Conservation (phyloP, 1,140 invertebrate genomes). For the Listronotus oregonensis region DNA sequence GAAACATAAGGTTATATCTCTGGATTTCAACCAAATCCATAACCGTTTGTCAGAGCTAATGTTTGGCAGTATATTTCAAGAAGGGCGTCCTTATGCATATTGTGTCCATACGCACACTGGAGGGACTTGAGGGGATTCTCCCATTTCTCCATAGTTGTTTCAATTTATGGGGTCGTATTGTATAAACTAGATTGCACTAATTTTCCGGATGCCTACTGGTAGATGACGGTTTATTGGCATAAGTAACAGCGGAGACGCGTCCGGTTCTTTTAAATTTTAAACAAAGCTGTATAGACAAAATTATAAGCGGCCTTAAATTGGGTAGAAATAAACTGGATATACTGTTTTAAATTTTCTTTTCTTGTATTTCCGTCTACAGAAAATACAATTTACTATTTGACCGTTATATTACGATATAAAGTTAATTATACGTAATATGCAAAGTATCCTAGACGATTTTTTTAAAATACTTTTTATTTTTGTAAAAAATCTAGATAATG, state of each 20-base stretch:
- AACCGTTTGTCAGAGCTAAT: slow-evolving; percentile 55
- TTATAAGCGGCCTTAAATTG: slow-evolving; percentile 24
- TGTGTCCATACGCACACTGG: slow-evolving; percentile 42
- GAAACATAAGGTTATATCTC: slow-evolving; percentile 52
- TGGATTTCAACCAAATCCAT: slow-evolving; percentile 57
- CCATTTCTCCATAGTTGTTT: slow-evolving; percentile 31
- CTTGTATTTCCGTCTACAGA: too few relatives aligned
- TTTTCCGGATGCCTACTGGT: slow-evolving; percentile 33
- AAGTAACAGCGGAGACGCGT: slow-evolving; percentile 9
- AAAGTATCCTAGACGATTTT: too few relatives aligned
- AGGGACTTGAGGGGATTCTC: slow-evolving; percentile 28
- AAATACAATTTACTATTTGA: too few relatives aligned
- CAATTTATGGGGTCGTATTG: slow-evolving; percentile 32
- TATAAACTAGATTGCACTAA: slow-evolving; percentile 30
- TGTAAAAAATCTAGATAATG: too few relatives aligned
- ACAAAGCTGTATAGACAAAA: slow-evolving; percentile 18
- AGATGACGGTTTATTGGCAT: slow-evolving; percentile 41
- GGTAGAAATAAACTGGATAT: slow-evolving; percentile 24
- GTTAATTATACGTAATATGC: too few relatives aligned
- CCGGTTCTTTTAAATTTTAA: slow-evolving; percentile 36
- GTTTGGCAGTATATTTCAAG: slow-evolving; percentile 40
- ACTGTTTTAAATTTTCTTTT: background rate
- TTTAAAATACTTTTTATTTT: too few relatives aligned
- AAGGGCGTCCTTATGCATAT: slow-evolving; percentile 39
- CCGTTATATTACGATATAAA: too few relatives aligned